Evolutionary conservation across 2,888 invertebrate genomes (phyloP), one percentile per base, ranked within the genome.

Genomic region (Cerastis rubricosa): DNA sequence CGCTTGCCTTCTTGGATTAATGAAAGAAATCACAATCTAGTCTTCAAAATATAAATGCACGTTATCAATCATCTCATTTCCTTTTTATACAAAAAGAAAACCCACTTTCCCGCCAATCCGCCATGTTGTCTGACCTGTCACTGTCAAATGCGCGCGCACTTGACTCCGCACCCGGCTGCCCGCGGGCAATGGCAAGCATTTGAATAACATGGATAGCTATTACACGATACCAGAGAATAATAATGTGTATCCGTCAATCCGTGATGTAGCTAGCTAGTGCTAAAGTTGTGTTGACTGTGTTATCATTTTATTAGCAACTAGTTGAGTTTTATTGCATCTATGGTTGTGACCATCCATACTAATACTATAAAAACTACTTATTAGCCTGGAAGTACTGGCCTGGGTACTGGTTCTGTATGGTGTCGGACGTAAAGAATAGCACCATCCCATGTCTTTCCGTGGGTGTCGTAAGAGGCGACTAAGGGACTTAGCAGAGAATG

Each of bases 171-270:
- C 85, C 87, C 89, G 87, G 82, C 76, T 71, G 91, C 65, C 51
- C 59, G 85, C 80, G 91, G 93, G 90, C 71, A 86, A 43, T 64
- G 64, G 64, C 64, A 64, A 64, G 83, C 89, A 93, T 93, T 92
- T 93, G 90, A 92, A 92, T 94, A 93, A 91, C 91, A 91, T 88
- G 88, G 88, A 92, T 93, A 91, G 85, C 63, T 74, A 78, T 85
- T 82, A 78, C 83, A 83, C 59, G 69, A 76, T 76, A 61, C 85
- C 17, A 72, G 66, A 49, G 64, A 70, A 68, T 82, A 82, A 85
- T 87, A 83, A 81, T 84, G 43, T 78, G 78, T 74, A 87, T 84
- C 82, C 85, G 82, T 80, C 85, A 87, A 84, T 81, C 87, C 67
- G 66, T 77, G 65, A 49, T 43, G n/a, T 64, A 40, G 63, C 47